Percentiles rank a stretch among this genome's conserved stretches.
Evolutionary conservation across 2,888 invertebrate genomes (phyloP).

Genomic region (Stenodema calcarata): DNA sequence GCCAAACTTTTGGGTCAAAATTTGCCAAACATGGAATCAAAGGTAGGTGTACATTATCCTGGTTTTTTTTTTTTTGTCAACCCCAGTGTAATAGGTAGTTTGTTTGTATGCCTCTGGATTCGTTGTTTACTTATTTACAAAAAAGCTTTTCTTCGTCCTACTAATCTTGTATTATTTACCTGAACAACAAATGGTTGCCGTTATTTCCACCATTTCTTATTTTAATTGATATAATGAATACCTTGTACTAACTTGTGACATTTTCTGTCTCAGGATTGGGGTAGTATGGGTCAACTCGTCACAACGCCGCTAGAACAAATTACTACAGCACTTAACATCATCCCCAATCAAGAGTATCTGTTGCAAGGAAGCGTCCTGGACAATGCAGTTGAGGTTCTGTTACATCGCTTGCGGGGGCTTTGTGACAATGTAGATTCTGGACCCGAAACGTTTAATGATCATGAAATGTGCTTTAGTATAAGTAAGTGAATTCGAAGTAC

Average conservation of each 20-base stretch:
- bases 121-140: no score
- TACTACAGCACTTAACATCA: conserved; percentile 81
- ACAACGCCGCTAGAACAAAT: conserved; percentile 74
- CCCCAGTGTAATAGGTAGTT: no score
- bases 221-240: no score
- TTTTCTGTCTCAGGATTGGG: conserved; percentile 54
- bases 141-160: no score
- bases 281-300: conserved; percentile 53
- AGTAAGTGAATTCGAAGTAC: conserved; percentile 64
- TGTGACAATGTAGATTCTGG: conserved; percentile 92
- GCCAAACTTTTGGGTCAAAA: neutral
- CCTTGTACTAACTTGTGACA: neutral
- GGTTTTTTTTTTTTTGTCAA: no score
- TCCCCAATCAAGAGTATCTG: conserved; percentile 92
- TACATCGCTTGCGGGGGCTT: conserved; percentile 87
- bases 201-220: no score
- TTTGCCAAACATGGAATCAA: neutral
- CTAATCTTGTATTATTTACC: no score
- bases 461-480: conserved; percentile 88
- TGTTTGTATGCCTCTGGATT: no score
- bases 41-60: no score
- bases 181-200: no score
- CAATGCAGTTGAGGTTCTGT: conserved; percentile 85
- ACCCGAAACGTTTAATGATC: conserved; percentile 91
- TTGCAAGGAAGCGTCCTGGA: conserved; percentile 93